Evolutionary conservation across 1,140 invertebrate genomes (phyloP).

Genomic region (Geopemphigus sp.): DNA sequence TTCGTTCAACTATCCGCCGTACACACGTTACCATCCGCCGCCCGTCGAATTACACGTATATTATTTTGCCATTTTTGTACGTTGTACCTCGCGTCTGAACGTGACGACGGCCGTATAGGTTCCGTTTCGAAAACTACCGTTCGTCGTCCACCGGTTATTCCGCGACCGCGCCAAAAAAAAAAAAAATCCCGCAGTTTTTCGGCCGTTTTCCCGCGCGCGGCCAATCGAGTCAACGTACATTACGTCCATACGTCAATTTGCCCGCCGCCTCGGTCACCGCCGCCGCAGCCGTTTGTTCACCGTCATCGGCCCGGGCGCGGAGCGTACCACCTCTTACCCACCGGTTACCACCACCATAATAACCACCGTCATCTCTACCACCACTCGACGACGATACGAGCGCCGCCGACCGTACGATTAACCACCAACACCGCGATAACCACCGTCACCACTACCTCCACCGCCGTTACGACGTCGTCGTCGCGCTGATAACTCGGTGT

Average conservation of each 20-base stretch:
- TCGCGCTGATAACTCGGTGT: background rate
- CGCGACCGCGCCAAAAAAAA: no score
- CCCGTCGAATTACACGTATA: conserved; percentile 23
- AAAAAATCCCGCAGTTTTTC: background rate
- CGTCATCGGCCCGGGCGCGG: background rate
- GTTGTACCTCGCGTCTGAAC: background rate
- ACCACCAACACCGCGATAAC: background rate
- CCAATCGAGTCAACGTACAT: no score
- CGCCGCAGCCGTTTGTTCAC: no score
- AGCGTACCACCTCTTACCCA: background rate
- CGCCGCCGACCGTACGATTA: background rate
- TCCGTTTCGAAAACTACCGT: background rate
- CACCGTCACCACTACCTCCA: background rate
- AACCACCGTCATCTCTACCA: background rate
- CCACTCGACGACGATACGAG: background rate
- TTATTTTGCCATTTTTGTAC: conserved; percentile 26
- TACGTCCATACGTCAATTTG: background rate
- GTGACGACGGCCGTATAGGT: background rate
- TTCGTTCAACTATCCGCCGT: background rate
- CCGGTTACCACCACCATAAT: no score
- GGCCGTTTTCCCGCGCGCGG: background rate
- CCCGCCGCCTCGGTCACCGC: background rate
- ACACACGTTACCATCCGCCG: no score
- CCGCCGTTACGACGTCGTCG: background rate
- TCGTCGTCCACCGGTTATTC: background rate